phyloP scores from a whole-genome alignment of 2,888 invertebrate species.

The Ypsolopha sequella region DNA sequence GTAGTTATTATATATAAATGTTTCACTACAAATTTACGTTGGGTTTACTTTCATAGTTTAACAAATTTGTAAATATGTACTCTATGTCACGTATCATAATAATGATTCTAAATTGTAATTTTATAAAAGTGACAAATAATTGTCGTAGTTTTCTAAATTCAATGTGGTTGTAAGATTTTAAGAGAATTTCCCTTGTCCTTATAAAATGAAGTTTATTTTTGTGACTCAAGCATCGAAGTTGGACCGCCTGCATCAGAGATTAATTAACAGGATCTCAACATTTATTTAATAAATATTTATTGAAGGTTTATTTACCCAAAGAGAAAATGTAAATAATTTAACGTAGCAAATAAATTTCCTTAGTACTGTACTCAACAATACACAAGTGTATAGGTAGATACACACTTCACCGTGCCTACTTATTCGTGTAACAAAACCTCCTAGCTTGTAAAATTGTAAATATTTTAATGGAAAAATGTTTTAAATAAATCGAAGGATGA shows the following conservation, averaged over 20 bases:
- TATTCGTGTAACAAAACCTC: constrained; percentile 20
- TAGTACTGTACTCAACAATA: constrained; percentile 26
- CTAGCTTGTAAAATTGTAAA: constrained; percentile 15
- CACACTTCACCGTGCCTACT: constrained; percentile 54
- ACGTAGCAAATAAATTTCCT: constrained; percentile 23
- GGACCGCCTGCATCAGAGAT: constrained; percentile 40
- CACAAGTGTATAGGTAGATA: constrained; percentile 27
- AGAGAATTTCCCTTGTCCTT: not conserved
- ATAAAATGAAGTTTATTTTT: not conserved
- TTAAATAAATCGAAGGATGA: constrained; percentile 19
- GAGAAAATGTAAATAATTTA: constrained; percentile 39
- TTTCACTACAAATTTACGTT: no score
- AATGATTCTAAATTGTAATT: no score
- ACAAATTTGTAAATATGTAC: no score
- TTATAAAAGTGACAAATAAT: not conserved
- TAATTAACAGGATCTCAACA: constrained; percentile 63
- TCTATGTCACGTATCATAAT: no score
- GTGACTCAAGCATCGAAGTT: not conserved
- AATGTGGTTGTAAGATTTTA: not conserved
- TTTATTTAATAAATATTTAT: constrained; percentile 48
- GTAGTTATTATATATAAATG: no score
- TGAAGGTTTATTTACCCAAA: constrained; percentile 19
- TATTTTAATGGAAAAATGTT: constrained; percentile 13
- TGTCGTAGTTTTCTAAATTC: not conserved
- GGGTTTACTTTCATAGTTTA: no score